Evolutionary conservation across 1,140 invertebrate species (phyloP).

Genomic region (Drosophila fuyamai): DNA sequence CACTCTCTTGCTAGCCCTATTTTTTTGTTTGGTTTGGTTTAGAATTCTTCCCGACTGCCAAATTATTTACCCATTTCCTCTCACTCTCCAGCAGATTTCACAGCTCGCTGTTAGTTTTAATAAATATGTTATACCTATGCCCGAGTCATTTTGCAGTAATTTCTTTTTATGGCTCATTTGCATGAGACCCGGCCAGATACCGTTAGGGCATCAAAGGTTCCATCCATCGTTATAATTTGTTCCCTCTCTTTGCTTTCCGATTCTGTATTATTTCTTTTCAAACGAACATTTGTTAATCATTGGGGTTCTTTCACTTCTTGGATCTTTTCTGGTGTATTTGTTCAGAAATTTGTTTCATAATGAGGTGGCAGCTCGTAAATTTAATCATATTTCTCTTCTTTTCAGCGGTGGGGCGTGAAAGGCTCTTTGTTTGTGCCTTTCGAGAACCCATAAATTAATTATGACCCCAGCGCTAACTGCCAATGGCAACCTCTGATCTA

Average conservation of each 20-base stretch:
- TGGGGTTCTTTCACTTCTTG: slow-evolving; percentile 60
- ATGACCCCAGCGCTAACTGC: slow-evolving; percentile 67
- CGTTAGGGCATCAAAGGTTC: slow-evolving; percentile 67
- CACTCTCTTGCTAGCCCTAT: slow-evolving; percentile 13
- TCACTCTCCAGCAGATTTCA: slow-evolving; percentile 40
- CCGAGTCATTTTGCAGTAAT: slow-evolving; percentile 47
- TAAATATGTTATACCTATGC: slow-evolving; percentile 54
- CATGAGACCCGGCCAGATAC: slow-evolving; percentile 48
- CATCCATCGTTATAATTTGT: slow-evolving; percentile 43
- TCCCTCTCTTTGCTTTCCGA: slow-evolving; percentile 15
- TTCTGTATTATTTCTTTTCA: slow-evolving; percentile 29
- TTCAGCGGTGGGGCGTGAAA: slow-evolving; percentile 24
- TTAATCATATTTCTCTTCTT: slow-evolving; percentile 58
- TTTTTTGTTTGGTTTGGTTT: slow-evolving; percentile 5
- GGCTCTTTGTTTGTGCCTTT: slow-evolving; percentile 25
- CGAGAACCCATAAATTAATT: slow-evolving; percentile 70
- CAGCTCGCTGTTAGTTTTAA: slow-evolving; percentile 71
- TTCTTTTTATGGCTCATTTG: slow-evolving; percentile 76
- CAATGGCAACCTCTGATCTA: slow-evolving; percentile 39
- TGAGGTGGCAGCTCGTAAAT: slow-evolving; percentile 73
- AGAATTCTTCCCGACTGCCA: slow-evolving; percentile 11
- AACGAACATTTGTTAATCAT: slow-evolving; percentile 23
- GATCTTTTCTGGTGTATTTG: slow-evolving; percentile 35
- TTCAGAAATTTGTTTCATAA: slow-evolving; percentile 71
- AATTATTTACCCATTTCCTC: slow-evolving; percentile 44